Evolutionary conservation across 1,140 invertebrate species (phyloP), one percentile per base, ranked within the genome.

Genomic region (Rhopalosiphum padi): DNA sequence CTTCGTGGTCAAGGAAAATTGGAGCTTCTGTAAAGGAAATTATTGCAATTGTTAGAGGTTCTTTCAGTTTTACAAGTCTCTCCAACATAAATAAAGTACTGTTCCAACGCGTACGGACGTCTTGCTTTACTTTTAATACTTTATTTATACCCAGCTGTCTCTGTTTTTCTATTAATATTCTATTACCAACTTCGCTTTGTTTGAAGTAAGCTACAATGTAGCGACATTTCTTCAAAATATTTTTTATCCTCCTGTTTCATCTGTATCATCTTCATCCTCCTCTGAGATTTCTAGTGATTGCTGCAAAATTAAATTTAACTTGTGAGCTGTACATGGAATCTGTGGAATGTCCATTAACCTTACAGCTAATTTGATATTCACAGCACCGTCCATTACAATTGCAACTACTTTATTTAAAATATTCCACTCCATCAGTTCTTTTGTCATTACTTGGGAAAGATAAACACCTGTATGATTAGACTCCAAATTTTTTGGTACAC

Each of bases 271-370:
- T 7, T 55, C 53, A 89, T 43, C 41, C 6, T 30, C 43, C 21
- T 21, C 46, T 43, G 23, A 46, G 0, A n/a, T 0, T n/a, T 9
- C 7, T 11, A 89, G 6, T n/a, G 90, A 18, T 7, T 90, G 53
- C 41, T 90, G 55, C 1, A 90, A 53, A 55, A 90, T 30, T 55
- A 90, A 41, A 90, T 90, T 90, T 90, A 60, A 60, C 11, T 60
- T 90, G 35, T 90, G 89, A 23, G 51, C 89, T 8, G 37, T 90
- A 15, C 89, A 60, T 11, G 89, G 89, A 25, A 90, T 43, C 41
- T 90, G 89, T 1, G 22, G 22, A 15, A 55, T 7, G 25, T 60
- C 25, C 55, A 90, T 55, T 25, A 60, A 23, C 6, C 51, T 22
- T 11, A 90, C 35, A 8, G 53, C 89, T 55, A 8, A 37, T 46